These are phyloP conservation scores for Corbicula japonica DNA, from an alignment of 2,888 invertebrate species.

Conservation along the genomic window DNA sequence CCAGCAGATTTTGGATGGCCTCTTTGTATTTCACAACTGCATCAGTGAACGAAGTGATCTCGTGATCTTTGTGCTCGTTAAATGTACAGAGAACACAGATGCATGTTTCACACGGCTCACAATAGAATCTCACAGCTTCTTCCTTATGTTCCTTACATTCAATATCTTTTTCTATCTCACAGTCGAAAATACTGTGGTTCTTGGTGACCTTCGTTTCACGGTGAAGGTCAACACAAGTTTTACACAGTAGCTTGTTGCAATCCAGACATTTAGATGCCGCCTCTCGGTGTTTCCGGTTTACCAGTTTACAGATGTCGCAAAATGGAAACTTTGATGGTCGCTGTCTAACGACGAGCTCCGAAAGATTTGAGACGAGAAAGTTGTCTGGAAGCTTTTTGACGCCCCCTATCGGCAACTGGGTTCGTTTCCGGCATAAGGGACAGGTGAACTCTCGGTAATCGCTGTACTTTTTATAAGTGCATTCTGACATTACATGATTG, in stretches of 20 bases:
- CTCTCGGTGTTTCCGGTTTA: conserved; percentile 85
- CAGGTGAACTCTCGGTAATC: conserved; percentile 87
- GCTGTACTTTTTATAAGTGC: conserved; percentile 87
- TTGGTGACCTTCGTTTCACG: conserved; percentile 86
- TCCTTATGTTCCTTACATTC: conserved; percentile 86
- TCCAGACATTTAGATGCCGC: conserved; percentile 86
- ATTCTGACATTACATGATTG: conserved; percentile 86
- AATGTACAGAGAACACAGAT: conserved; percentile 87
- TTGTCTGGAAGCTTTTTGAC: conserved; percentile 87
- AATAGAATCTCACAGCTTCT: conserved; percentile 86
- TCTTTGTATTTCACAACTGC: conserved; percentile 86
- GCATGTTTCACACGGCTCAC: conserved; percentile 86
- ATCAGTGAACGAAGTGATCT: conserved; percentile 84
- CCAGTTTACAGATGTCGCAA: conserved; percentile 86
- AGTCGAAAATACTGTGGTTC: conserved; percentile 86
- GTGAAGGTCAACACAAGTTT: conserved; percentile 85
- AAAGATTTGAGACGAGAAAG: conserved; percentile 86
- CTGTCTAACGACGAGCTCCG: conserved; percentile 84
- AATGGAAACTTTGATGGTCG: conserved; percentile 85
- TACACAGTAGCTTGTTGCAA: conserved; percentile 86
- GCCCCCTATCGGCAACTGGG: conserved; percentile 86
- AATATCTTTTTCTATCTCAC: conserved; percentile 87
- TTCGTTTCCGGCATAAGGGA: conserved; percentile 86
- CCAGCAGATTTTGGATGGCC: conserved; percentile 83
- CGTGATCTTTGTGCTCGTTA: conserved; percentile 86